These are phyloP conservation scores for Drosophila miranda DNA, from an alignment of 1,140 invertebrate species.

Conservation along the genomic window DNA sequence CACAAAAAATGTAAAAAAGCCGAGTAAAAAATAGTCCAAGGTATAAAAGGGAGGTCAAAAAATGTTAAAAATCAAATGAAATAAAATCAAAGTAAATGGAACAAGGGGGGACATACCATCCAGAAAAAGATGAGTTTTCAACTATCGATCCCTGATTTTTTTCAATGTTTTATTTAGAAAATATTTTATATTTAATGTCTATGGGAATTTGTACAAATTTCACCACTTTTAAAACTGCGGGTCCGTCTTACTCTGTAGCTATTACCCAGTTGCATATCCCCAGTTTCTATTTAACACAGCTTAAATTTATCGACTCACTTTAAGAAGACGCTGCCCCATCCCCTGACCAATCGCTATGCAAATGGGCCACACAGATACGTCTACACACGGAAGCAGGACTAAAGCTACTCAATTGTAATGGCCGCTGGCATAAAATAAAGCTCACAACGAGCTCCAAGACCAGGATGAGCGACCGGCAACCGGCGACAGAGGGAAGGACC, in stretches of 20 bases:
- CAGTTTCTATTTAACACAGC: constrained; percentile 57
- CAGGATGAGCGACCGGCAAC: neutral
- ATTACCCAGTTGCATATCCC: constrained; percentile 26
- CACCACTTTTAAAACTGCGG: neutral
- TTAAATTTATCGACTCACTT: constrained; percentile 62
- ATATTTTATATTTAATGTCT: too few relatives aligned
- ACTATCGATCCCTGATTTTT: neutral
- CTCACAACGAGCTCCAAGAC: constrained; percentile 33
- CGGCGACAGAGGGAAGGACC: neutral
- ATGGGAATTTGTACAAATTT: too few relatives aligned
- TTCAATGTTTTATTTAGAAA: neutral
- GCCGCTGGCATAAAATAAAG: constrained; percentile 52
- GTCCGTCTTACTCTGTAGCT: too few relatives aligned
- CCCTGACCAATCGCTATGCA: constrained; percentile 5
- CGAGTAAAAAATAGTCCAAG: constrained; percentile 20
- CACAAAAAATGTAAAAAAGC: constrained; percentile 12
- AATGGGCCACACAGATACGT: constrained; percentile 30
- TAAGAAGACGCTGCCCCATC: constrained; percentile 30
- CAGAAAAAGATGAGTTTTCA: constrained; percentile 8
- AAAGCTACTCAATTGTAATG: constrained; percentile 61
- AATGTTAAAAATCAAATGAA: constrained; percentile 47
- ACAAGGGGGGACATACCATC: constrained; percentile 26
- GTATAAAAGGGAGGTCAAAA: constrained; percentile 24
- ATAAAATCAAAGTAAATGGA: constrained; percentile 35
- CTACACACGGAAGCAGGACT: constrained; percentile 10